Evolutionary conservation across 2,113 vertebrate species (phyloP).

Genomic region (Seriola dumerili): DNA sequence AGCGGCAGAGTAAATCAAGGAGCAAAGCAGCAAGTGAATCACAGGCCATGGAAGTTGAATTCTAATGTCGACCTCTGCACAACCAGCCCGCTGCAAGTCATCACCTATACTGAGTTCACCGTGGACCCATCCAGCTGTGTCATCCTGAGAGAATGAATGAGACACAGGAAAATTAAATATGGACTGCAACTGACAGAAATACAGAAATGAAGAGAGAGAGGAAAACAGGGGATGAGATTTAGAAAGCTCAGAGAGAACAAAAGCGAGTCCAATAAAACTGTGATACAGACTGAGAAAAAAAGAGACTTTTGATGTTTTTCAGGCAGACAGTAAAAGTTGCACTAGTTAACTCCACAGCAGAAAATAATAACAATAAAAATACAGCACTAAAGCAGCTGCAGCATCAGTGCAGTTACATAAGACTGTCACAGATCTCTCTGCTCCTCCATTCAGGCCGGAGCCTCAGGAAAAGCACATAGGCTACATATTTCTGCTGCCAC

Average conservation of each 20-base stretch:
- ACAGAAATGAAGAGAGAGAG: background rate
- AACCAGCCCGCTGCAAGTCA: slow-evolving; percentile 2
- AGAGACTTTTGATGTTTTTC: slow-evolving; percentile 23
- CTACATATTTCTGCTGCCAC: slow-evolving; percentile 10
- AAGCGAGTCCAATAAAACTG: background rate
- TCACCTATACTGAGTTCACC: slow-evolving; percentile 23
- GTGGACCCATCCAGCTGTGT: background rate
- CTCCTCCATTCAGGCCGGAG: slow-evolving; percentile 36
- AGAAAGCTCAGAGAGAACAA: background rate
- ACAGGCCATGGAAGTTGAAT: background rate
- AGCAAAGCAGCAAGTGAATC: slow-evolving; percentile 35
- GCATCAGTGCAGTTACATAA: slow-evolving; percentile 64
- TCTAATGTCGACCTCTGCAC: slow-evolving; percentile 2
- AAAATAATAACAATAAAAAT: slow-evolving; percentile 14
- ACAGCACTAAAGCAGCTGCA: slow-evolving; percentile 16
- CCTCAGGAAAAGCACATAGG: slow-evolving; percentile 29
- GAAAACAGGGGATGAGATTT: background rate
- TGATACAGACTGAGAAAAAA: background rate
- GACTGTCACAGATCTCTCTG: slow-evolving; percentile 13
- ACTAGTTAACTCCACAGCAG: slow-evolving; percentile 11
- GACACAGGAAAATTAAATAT: background rate
- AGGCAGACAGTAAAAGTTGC: slow-evolving; percentile 7
- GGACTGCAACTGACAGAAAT: background rate
- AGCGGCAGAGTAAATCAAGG: background rate
- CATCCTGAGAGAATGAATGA: background rate